Conservation (phyloP, 2,888 invertebrate species). For the Spialia ferax region DNA sequence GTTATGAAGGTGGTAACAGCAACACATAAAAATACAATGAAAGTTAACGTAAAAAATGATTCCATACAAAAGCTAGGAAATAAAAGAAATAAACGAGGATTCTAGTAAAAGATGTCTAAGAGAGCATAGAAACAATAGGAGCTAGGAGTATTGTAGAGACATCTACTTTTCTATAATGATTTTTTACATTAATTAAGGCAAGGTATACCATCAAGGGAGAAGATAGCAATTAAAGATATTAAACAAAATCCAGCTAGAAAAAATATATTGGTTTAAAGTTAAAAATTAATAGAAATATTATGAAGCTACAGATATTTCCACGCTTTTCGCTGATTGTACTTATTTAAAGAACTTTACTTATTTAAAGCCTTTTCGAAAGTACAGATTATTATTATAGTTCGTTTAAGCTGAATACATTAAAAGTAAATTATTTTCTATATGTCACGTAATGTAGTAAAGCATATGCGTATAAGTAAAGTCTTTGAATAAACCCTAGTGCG, state of each 20-base stretch:
- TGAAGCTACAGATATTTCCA: background rate
- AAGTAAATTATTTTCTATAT: no score
- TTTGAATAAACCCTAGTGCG: no score
- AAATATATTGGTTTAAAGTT: background rate
- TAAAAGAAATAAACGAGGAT: conserved; percentile 4
- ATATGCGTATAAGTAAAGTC: no score
- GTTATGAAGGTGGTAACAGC: conserved; percentile 24
- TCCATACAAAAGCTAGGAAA: conserved; percentile 5
- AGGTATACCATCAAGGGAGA: background rate
- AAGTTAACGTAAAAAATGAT: conserved; percentile 13
- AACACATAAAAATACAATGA: conserved; percentile 29
- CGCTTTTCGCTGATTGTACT: no score
- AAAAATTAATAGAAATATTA: background rate
- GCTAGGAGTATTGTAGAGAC: background rate
- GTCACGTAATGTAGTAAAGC: no score
- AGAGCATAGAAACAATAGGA: background rate
- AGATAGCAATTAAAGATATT: background rate
- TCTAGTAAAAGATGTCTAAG: conserved; percentile 2
- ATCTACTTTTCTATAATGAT: background rate
- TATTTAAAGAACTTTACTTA: no score
- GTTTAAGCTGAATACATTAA: no score
- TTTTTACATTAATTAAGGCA: background rate
- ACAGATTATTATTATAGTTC: no score
- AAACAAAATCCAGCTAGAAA: background rate
- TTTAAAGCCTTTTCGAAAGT: no score